Conservation (phyloP, 2,113 vertebrate genomes). For the Mastomys natalensis region DNA sequence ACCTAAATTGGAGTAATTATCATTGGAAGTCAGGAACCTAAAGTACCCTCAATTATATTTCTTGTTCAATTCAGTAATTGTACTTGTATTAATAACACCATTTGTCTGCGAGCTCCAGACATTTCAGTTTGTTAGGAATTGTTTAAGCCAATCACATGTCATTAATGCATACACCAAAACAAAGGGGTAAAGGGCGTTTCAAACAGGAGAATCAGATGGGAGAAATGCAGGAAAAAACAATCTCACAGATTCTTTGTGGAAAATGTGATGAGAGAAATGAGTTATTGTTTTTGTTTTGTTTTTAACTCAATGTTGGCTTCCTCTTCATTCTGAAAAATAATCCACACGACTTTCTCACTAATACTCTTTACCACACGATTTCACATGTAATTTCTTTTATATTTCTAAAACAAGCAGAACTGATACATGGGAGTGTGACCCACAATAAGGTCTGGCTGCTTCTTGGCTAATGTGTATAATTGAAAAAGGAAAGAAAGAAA, state of each 20-base stretch:
- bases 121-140: constrained; percentile 72
- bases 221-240: constrained; percentile 23
- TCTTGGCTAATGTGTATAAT: constrained; percentile 72
- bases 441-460: constrained; percentile 68
- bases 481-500: neutral
- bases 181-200: constrained; percentile 42
- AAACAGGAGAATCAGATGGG: constrained; percentile 30
- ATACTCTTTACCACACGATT: constrained; percentile 4
- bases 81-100: constrained; percentile 79
- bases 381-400: constrained; percentile 60
- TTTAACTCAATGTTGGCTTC: constrained; percentile 66
- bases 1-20: constrained; percentile 78
- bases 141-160: constrained; percentile 67
- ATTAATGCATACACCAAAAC: constrained; percentile 74
- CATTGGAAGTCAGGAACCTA: constrained; percentile 73
- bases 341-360: neutral
- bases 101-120: constrained; percentile 76
- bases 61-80: constrained; percentile 78
- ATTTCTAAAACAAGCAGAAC: constrained; percentile 60
- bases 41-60: constrained; percentile 79
- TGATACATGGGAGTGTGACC: constrained; percentile 59
- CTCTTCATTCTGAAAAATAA: constrained; percentile 52
- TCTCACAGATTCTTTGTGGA: neutral
- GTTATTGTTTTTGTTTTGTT: neutral
- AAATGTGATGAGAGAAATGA: neutral